Conservation (phyloP, 2,888 invertebrate species). For the Ametastegia equiseti region DNA sequence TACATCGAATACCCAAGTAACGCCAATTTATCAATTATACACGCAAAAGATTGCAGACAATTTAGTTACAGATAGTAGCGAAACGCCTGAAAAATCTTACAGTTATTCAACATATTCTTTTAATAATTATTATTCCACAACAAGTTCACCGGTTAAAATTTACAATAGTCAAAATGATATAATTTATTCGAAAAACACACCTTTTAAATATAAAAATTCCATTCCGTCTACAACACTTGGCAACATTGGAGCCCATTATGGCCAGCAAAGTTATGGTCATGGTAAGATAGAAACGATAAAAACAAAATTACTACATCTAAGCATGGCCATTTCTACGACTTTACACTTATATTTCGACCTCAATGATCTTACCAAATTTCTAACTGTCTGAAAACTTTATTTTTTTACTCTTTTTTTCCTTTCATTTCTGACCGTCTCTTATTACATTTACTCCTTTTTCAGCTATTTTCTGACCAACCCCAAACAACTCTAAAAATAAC, state of each 20-base stretch:
- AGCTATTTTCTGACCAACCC: slow-evolving; percentile 23
- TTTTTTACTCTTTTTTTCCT: background rate
- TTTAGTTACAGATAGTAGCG: slow-evolving; percentile 61
- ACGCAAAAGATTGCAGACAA: slow-evolving; percentile 64
- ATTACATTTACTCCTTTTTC: slow-evolving; percentile 9
- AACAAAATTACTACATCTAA: slow-evolving; percentile 49
- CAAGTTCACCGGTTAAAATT: slow-evolving; percentile 60
- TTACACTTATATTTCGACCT: slow-evolving; percentile 17
- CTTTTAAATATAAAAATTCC: slow-evolving; percentile 70
- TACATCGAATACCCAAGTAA: slow-evolving; percentile 51
- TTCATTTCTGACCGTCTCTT: slow-evolving; percentile 23
- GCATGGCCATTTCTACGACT: slow-evolving; percentile 38
- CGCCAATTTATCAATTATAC: slow-evolving; percentile 49
- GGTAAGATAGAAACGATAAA: slow-evolving; percentile 66
- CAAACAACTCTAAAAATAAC: background rate
- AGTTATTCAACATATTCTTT: slow-evolving; percentile 26
- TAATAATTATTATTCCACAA: slow-evolving; percentile 54
- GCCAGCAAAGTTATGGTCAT: slow-evolving; percentile 67
- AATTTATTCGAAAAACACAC: slow-evolving; percentile 68
- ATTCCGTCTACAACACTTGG: slow-evolving; percentile 60
- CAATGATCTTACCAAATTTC: slow-evolving; percentile 17
- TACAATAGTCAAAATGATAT: slow-evolving; percentile 66
- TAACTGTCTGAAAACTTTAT: background rate
- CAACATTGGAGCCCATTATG: slow-evolving; percentile 66
- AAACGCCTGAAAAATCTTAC: slow-evolving; percentile 47